Conservation (phyloP, 2,113 vertebrate species). For the Sceloporus undulatus region DNA sequence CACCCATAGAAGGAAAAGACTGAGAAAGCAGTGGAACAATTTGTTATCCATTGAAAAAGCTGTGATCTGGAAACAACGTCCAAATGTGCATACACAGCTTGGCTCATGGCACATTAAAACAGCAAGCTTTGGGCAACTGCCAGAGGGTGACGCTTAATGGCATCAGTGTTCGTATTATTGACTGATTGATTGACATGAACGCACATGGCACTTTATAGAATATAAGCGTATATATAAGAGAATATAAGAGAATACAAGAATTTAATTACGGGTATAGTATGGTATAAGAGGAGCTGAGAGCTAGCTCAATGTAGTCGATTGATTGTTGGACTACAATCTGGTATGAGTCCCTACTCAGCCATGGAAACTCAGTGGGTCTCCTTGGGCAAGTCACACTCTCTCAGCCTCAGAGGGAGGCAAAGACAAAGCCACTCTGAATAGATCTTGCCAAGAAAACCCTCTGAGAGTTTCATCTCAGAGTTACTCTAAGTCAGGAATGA, state of each 20-base stretch:
- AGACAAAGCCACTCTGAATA: too few relatives aligned
- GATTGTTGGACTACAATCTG: too few relatives aligned
- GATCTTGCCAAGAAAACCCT: too few relatives aligned
- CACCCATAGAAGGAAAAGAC: background rate
- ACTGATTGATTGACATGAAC: background rate
- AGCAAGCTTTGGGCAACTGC: background rate
- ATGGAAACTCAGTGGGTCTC: too few relatives aligned
- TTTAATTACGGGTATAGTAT: background rate
- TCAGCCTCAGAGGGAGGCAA: background rate
- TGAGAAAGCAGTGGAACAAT: background rate
- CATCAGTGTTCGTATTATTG: background rate
- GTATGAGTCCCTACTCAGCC: background rate
- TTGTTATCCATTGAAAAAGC: background rate
- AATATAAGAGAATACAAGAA: too few relatives aligned
- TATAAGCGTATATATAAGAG: too few relatives aligned
- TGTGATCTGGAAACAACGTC: background rate
- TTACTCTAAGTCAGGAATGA: too few relatives aligned
- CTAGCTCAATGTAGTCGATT: too few relatives aligned
- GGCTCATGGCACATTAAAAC: background rate
- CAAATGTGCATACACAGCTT: background rate
- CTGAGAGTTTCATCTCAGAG: too few relatives aligned
- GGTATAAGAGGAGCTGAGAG: background rate
- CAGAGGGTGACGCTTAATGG: background rate
- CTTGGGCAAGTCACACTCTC: too few relatives aligned
- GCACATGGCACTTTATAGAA: background rate